These are phyloP conservation scores for Lateolabrax maculatus DNA, from an alignment of 2,797 vertebrate genomes.

Conservation along the genomic window DNA sequence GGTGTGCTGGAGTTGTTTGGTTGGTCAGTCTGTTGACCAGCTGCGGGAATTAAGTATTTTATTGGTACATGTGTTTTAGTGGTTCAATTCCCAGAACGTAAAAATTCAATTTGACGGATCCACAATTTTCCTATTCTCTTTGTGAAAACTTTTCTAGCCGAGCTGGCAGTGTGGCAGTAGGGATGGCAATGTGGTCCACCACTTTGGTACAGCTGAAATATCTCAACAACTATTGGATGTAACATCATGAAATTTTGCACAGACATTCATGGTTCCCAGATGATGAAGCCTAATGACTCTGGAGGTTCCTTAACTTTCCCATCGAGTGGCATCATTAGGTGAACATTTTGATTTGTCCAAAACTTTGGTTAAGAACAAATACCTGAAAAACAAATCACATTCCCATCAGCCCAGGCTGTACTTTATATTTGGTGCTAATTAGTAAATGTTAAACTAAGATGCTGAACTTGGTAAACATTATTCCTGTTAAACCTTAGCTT, in stretches of 20 bases:
- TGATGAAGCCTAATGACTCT: neutral
- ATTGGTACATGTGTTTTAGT: neutral
- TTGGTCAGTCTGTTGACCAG: constrained; percentile 1
- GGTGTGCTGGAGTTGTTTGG: neutral
- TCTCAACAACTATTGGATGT: neutral
- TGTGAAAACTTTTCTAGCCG: neutral
- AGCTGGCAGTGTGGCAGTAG: neutral
- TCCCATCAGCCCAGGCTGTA: neutral
- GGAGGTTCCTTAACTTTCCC: neutral
- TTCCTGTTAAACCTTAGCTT: neutral
- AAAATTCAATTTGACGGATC: neutral
- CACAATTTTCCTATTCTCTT: neutral
- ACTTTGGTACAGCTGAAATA: neutral
- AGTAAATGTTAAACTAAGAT: neutral
- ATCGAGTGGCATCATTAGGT: neutral
- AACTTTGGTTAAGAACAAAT: neutral
- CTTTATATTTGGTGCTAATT: neutral
- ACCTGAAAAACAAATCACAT: neutral
- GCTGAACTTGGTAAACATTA: neutral
- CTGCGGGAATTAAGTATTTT: neutral
- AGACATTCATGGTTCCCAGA: neutral
- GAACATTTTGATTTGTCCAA: neutral
- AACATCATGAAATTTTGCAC: neutral
- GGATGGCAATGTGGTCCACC: neutral
- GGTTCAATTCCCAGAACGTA: neutral